Conservation (phyloP, 1,140 invertebrate species). For the Coenobita brevimanus region DNA sequence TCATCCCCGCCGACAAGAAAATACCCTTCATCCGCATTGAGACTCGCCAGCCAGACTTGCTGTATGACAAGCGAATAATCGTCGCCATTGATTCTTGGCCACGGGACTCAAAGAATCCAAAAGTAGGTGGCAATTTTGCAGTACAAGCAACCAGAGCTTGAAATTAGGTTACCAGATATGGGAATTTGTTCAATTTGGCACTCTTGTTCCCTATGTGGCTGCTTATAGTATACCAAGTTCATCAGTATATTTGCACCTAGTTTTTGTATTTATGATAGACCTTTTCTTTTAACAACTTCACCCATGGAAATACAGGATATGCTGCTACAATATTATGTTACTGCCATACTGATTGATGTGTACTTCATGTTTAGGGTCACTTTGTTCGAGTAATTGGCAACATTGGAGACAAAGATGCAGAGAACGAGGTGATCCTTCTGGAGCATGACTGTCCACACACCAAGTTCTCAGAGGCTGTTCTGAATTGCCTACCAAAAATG, state of each 20-base stretch:
- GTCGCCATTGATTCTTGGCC: constrained; percentile 96
- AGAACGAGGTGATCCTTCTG: constrained; percentile 93
- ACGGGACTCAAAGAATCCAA: constrained; percentile 84
- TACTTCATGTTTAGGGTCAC: constrained; percentile 81
- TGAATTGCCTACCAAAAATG: constrained; percentile 91
- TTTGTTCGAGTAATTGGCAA: constrained; percentile 89
- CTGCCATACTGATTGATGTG: no score
- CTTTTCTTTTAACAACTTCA: no score
- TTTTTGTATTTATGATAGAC: no score
- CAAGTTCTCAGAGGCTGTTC: constrained; percentile 94
- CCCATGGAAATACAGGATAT: no score
- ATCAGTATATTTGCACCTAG: no score
- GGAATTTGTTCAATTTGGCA: no score
- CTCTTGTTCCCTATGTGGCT: no score
- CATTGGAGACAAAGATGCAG: constrained; percentile 90
- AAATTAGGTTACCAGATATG: constrained; percentile 21
- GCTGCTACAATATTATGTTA: no score
- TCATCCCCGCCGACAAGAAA: constrained; percentile 91
- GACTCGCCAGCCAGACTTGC: constrained; percentile 87
- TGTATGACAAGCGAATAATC: constrained; percentile 90
- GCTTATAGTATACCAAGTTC: no score
- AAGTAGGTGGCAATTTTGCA: no score
- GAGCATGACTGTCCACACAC: constrained; percentile 98
- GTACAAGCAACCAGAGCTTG: background rate
- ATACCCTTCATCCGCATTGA: constrained; percentile 94